phyloP scores from a whole-genome alignment of 2,113 vertebrate genomes.

The Gadus chalcogrammus region DNA sequence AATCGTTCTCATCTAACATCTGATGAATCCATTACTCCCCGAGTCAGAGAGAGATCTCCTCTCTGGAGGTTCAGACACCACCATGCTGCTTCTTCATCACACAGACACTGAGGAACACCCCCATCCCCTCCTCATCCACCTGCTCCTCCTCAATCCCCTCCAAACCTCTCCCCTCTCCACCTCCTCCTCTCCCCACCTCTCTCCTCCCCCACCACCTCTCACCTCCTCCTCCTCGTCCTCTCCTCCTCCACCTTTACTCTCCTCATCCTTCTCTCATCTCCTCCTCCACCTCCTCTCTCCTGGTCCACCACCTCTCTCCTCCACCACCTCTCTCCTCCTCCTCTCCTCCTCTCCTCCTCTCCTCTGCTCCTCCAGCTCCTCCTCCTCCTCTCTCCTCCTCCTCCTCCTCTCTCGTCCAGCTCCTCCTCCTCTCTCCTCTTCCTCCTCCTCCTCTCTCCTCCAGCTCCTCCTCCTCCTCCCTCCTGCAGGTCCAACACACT shows the following conservation, averaged over 20 bases:
- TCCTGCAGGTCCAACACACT: too few species aligned
- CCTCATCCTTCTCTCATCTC: too few species aligned
- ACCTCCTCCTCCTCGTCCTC: neutral
- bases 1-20: too few species aligned
- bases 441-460: neutral
- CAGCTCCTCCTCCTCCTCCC: too few species aligned
- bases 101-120: neutral
- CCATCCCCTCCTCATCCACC: conserved; percentile 21
- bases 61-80: conserved; percentile 5
- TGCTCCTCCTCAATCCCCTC: conserved; percentile 18
- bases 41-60: conserved; percentile 49
- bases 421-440: neutral
- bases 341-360: too few species aligned
- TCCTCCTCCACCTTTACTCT: conserved; percentile 29
- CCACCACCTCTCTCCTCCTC: too few species aligned
- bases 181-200: too few species aligned
- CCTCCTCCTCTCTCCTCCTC: neutral
- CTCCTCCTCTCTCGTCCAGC: neutral
- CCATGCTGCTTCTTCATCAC: too few species aligned
- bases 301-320: too few species aligned
- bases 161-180: conserved; percentile 35
- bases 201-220: too few species aligned
- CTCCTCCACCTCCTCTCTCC: too few species aligned
- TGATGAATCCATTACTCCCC: too few species aligned
- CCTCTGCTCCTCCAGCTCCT: neutral